phyloP scores from a whole-genome alignment of 2,888 invertebrate genomes.

The Ditula angustiorana region DNA sequence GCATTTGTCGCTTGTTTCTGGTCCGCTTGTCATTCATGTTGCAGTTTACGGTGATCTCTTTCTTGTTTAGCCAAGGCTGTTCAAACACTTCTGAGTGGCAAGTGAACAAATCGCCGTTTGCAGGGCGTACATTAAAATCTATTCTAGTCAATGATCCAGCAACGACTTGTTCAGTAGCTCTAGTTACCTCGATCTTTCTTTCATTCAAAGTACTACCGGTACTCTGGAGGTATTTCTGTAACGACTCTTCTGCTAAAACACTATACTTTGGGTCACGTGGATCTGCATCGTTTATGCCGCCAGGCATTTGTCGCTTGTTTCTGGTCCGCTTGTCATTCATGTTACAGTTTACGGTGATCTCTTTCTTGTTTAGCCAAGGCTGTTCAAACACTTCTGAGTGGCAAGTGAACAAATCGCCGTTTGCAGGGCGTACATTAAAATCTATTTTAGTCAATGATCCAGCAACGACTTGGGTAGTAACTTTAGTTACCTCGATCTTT shows the following conservation, averaged over 20 bases:
- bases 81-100: conserved; percentile 48
- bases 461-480: conserved; percentile 49
- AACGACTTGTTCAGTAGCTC: conserved; percentile 71
- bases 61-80: conserved; percentile 47
- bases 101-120: conserved; percentile 61
- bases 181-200: conserved; percentile 55
- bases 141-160: conserved; percentile 66
- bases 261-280: conserved; percentile 44
- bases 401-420: conserved; percentile 7
- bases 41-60: conserved; percentile 54
- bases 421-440: conserved; percentile 43
- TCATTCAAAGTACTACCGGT: conserved; percentile 42
- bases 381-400: conserved; percentile 46
- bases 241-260: conserved; percentile 53
- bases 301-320: conserved; percentile 32
- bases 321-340: background rate
- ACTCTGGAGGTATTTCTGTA: conserved; percentile 49
- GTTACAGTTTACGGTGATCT: background rate
- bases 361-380: conserved; percentile 40
- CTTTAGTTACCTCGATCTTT: conserved; percentile 45
- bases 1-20: conserved; percentile 38
- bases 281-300: background rate
- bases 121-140: conserved; percentile 63
- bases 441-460: conserved; percentile 48
- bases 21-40: conserved; percentile 21